phyloP scores from a whole-genome alignment of 2,113 vertebrate species.

The rabbit (Oryctolagus cuniculus) region DNA sequence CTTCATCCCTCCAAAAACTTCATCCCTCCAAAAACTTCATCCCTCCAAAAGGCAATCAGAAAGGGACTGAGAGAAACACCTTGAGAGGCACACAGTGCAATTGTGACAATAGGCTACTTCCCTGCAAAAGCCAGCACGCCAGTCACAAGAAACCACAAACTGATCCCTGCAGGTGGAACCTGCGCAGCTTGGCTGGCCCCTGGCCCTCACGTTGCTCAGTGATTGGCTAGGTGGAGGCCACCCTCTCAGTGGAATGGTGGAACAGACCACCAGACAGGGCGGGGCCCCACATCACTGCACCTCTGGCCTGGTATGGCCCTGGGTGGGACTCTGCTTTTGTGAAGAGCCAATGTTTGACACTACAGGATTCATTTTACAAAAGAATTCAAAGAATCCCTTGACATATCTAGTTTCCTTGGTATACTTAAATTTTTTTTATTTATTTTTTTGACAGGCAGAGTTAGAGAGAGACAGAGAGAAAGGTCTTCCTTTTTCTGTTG shows the following conservation, averaged over 20 bases:
- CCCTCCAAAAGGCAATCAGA: constrained; percentile 74
- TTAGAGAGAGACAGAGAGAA: too few relatives aligned
- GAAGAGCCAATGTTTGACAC: not conserved
- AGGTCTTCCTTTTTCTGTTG: too few relatives aligned
- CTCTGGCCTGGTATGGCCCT: not conserved
- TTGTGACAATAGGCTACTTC: not conserved
- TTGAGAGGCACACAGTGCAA: not conserved
- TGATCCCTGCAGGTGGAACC: not conserved
- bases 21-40: constrained; percentile 87
- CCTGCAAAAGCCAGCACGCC: not conserved
- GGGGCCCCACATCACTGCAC: not conserved
- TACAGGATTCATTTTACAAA: constrained; percentile 17
- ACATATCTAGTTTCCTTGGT: not conserved
- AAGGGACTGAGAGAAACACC: not conserved
- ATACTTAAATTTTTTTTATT: not conserved
- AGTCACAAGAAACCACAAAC: not conserved
- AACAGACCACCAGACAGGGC: not conserved
- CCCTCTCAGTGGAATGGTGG: not conserved
- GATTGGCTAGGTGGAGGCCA: not conserved
- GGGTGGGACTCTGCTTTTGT: not conserved
- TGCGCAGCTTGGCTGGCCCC: not conserved
- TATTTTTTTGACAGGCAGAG: too few relatives aligned
- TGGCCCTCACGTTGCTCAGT: not conserved
- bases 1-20: constrained; percentile 67
- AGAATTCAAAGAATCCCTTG: not conserved